A percentile compares a stretch with the other conserved stretches of the same genome.
Evolutionary conservation across 2,888 invertebrate species (phyloP).

Genomic region (Sthenelais limicola): DNA sequence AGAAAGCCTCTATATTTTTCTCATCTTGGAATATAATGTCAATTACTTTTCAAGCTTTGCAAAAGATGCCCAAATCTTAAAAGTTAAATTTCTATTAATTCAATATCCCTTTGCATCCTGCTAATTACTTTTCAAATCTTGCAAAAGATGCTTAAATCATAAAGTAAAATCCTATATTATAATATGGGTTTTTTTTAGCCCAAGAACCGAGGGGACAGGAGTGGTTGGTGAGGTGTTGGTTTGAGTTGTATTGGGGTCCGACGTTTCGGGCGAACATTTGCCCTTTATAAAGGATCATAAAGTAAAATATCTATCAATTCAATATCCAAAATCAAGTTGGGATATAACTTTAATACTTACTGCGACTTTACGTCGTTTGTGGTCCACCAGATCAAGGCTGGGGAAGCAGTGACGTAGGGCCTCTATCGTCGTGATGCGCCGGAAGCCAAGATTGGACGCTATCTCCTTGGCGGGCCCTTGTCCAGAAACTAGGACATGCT

Average conservation of each 20-base stretch:
- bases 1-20: not conserved
- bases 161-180: not conserved
- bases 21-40: no score
- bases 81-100: not conserved
- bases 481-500: conserved; percentile 78
- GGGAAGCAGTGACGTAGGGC: conserved; percentile 77
- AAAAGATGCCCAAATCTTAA: not conserved
- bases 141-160: not conserved
- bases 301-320: no score
- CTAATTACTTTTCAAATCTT: not conserved
- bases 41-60: not conserved
- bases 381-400: conserved; percentile 77
- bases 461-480: conserved; percentile 77
- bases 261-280: no score
- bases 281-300: not conserved
- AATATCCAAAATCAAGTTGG: not conserved
- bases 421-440: conserved; percentile 76
- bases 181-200: not conserved
- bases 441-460: conserved; percentile 77
- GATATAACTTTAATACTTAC: conserved; percentile 55
- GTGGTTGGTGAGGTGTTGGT: not conserved
- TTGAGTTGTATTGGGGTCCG: no score
- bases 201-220: not conserved
- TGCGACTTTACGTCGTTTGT: conserved; percentile 69
- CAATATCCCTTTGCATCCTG: no score